Percentiles rank a stretch among this genome's conserved stretches.
phyloP scores from a whole-genome alignment of 2,888 invertebrate species.

The Dorcus hopei region DNA sequence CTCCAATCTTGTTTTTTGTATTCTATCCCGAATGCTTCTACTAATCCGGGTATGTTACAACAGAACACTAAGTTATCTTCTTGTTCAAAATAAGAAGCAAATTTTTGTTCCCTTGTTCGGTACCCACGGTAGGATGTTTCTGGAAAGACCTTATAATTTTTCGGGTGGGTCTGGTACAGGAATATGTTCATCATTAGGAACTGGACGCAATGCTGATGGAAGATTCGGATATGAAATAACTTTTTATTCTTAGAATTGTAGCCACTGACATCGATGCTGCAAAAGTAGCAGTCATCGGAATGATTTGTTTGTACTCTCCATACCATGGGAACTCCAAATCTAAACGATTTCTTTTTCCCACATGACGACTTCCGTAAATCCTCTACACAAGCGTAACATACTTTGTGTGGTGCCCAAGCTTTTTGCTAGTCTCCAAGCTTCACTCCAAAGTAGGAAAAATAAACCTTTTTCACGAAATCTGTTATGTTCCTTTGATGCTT shows the following conservation, averaged over 20 bases:
- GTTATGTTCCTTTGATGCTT: too few relatives aligned
- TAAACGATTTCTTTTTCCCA: not conserved
- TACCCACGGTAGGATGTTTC: not conserved
- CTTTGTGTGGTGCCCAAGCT: too few relatives aligned
- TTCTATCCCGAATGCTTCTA: too few relatives aligned
- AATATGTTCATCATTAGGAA: not conserved
- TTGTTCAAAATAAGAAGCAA: not conserved
- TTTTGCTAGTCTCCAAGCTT: too few relatives aligned
- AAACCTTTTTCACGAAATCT: too few relatives aligned
- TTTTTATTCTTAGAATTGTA: not conserved
- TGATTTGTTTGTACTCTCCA: not conserved
- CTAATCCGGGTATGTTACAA: too few relatives aligned
- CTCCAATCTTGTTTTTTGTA: too few relatives aligned
- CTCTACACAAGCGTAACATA: not conserved
- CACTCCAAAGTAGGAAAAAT: too few relatives aligned
- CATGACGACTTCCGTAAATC: not conserved
- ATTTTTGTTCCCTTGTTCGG: not conserved
- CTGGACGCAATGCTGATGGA: not conserved
- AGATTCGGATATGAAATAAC: too few relatives aligned
- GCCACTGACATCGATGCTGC: not conserved
- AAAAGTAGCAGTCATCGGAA: not conserved
- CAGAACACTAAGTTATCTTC: too few relatives aligned
- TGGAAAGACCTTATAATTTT: not conserved
- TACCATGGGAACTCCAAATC: not conserved
- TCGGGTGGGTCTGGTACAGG: not conserved